Base-by-base conservation (phyloP, 2,113 vertebrate species). In the Microcebus murinus region DNA sequence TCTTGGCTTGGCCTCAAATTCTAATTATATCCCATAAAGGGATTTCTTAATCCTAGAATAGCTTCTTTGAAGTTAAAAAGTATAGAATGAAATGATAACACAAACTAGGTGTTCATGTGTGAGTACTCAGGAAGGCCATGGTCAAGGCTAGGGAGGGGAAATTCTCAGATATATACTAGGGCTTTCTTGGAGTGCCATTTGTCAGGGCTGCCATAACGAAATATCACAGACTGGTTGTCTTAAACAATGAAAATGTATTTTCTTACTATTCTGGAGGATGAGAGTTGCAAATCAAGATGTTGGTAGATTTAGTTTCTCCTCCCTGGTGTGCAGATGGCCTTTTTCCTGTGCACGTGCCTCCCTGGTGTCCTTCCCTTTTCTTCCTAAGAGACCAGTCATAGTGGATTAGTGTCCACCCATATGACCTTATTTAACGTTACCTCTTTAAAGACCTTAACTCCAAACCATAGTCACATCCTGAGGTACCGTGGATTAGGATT, bases 21-120 rank as follows among this genome's bases (percentile, higher is more conserved):
- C 87, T 88, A 96, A 95, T 94, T 96, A 88, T 82, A 96, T 74
- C 21, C 55, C 45, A 91, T 70, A 88, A 93, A 92, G 34, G 34
- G 73, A 88, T 71, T 93, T 92, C 63, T 91, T 85, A 90, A 93
- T 79, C 59, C 18, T 91, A 92, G 29, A 92, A 93, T 85, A 97
- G 70, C 10, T 71, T 94, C 57, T 65, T 82, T 92, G 57, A 97
- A 94, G 76, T 82, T 83, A 87, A 93, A 90, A 29, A 81, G 36
- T 85, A 50, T 80, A 93, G 57, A 90, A 76, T 39, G 45, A 84
- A 96, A 85, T 67, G 36, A 70, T 61, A 92, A 81, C 50, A 95
- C 17, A 87, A 65, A 76, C 31, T 81, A 91, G 82, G 27, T 39
- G 34, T 59, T 77, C 59, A 39, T 48, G 13, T 42, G 17, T 68